Percentiles rank a stretch among this genome's conserved stretches.
phyloP scores from a whole-genome alignment of 2,888 invertebrate genomes.

The Ormyrus labotus region DNA sequence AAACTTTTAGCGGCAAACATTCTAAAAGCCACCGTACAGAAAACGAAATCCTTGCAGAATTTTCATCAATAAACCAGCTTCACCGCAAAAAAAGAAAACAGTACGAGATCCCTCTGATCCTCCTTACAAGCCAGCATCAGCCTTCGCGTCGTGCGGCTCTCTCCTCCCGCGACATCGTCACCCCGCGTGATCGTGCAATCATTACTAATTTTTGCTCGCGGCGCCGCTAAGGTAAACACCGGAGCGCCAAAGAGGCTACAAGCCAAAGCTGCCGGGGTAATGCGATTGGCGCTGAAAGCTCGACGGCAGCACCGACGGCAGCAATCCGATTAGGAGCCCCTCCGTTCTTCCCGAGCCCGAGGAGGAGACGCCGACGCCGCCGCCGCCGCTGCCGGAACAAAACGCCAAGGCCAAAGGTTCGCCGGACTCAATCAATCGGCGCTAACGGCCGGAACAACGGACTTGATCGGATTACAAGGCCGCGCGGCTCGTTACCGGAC shows the following conservation, averaged over 20 bases:
- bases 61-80: too few relatives aligned
- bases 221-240: neutral
- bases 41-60: too few relatives aligned
- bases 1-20: too few relatives aligned
- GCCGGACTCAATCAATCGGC: slow-evolving; percentile 5
- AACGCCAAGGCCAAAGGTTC: too few relatives aligned
- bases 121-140: neutral
- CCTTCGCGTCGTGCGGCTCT: neutral
- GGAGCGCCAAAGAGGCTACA: neutral
- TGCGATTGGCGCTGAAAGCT: slow-evolving; percentile 55
- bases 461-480: slow-evolving; percentile 40
- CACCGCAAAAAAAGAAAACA: too few relatives aligned
- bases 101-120: too few relatives aligned
- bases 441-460: slow-evolving; percentile 44
- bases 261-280: slow-evolving; percentile 35
- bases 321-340: slow-evolving; percentile 52
- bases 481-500: slow-evolving; percentile 10
- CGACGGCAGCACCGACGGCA: slow-evolving; percentile 19
- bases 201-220: neutral
- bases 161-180: neutral
- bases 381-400: too few relatives aligned
- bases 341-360: neutral
- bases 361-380: neutral
- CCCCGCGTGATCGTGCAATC: neutral
- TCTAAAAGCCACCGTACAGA: too few relatives aligned